Evolutionary conservation across 2,888 invertebrate genomes (phyloP).

Genomic region (Peribatodes rhomboidaria): DNA sequence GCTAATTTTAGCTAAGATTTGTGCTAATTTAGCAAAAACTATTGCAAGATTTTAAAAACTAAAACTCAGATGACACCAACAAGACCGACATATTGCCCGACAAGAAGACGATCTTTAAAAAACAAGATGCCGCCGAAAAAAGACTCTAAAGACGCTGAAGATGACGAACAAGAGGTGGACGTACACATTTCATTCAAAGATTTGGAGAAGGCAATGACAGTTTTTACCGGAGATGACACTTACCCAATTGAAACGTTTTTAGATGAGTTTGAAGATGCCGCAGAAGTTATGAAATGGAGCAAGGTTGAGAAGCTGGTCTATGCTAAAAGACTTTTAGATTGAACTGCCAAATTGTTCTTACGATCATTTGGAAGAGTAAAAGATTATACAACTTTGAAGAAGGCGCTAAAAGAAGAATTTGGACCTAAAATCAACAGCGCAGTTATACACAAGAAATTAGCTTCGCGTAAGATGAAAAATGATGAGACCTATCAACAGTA

Average conservation of each 20-base stretch:
- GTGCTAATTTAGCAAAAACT: too few species aligned
- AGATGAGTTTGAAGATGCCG: background rate
- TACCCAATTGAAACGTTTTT: background rate
- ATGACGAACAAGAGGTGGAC: background rate
- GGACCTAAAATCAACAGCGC: background rate
- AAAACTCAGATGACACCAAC: too few species aligned
- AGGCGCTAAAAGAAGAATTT: conserved; percentile 3
- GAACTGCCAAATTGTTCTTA: background rate
- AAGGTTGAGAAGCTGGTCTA: conserved; percentile 1
- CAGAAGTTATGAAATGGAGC: background rate
- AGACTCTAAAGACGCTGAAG: background rate
- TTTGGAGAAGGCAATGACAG: background rate
- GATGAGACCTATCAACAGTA: conserved; percentile 63
- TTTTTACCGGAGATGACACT: conserved; percentile 1
- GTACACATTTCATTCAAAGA: background rate
- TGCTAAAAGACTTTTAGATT: background rate
- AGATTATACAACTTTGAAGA: background rate
- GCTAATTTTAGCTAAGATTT: too few species aligned
- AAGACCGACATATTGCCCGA: too few species aligned
- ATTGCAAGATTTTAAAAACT: too few species aligned
- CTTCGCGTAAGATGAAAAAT: conserved; percentile 44
- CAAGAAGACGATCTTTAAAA: too few species aligned
- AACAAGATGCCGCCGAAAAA: background rate
- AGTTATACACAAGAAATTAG: background rate
- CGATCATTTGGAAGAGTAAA: background rate